Conservation (phyloP, 2,888 invertebrate species). For the Gryllus longicercus region DNA sequence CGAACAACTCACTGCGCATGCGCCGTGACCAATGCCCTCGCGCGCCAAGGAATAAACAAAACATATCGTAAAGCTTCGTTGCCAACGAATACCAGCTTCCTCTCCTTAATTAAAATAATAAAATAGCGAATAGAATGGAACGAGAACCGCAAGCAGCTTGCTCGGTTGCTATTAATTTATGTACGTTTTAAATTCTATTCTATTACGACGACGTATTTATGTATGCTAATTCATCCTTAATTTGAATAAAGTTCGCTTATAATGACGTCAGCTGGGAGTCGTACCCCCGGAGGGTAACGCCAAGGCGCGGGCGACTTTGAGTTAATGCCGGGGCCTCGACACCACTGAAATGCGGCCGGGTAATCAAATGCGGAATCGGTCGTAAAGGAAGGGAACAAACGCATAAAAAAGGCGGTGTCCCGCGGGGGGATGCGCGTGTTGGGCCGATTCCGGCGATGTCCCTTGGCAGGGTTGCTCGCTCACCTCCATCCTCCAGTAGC, state of each 20-base stretch:
- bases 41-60: neutral
- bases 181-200: neutral
- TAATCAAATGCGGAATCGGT: neutral
- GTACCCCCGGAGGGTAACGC: neutral
- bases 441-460: no score
- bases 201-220: neutral
- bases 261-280: neutral
- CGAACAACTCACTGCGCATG: neutral
- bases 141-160: neutral
- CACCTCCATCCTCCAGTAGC: no score
- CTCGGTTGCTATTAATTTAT: neutral
- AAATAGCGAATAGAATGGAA: neutral
- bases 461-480: no score
- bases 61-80: neutral
- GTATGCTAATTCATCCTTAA: neutral
- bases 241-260: slow-evolving; percentile 17
- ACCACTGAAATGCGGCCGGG: neutral
- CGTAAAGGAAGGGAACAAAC: neutral
- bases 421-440: neutral
- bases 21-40: neutral
- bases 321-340: neutral
- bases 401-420: neutral
- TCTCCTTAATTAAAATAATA: slow-evolving; percentile 17
- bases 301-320: neutral
- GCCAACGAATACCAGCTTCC: neutral